Conservation (phyloP, 2,113 vertebrate species). For the Lucifuga dentata region DNA sequence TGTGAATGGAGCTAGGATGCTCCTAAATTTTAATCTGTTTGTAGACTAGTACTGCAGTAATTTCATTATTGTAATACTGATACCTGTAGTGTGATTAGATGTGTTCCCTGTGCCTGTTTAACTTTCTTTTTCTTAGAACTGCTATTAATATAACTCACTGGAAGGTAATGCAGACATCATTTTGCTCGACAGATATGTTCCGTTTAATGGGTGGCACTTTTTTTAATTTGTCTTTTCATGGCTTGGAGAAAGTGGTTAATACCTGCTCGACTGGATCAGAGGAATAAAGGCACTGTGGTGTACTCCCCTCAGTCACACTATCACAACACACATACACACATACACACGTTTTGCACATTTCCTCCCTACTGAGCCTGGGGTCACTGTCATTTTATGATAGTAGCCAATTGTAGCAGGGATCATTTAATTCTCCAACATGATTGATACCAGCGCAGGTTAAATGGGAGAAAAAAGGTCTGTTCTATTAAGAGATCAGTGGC, state of each 20-base stretch:
- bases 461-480: constrained; percentile 92
- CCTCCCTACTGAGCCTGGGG: constrained; percentile 75
- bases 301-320: constrained; percentile 36
- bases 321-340: constrained; percentile 17
- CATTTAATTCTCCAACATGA: constrained; percentile 97
- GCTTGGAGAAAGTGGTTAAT: constrained; percentile 96
- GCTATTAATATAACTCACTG: constrained; percentile 88
- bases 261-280: constrained; percentile 95
- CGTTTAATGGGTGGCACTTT: constrained; percentile 92
- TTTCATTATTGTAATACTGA: no score
- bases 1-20: no score
- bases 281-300: constrained; percentile 90
- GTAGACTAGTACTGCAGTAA: no score
- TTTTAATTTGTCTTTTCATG: constrained; percentile 96
- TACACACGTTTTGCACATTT: constrained; percentile 22
- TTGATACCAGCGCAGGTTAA: constrained; percentile 94
- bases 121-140: constrained; percentile 31
- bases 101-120: constrained; percentile 17
- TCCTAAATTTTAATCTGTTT: no score
- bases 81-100: no score
- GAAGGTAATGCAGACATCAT: constrained; percentile 90
- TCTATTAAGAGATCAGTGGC: constrained; percentile 97
- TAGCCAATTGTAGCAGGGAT: constrained; percentile 95
- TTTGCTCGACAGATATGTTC: constrained; percentile 91
- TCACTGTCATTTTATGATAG: constrained; percentile 98